A percentile compares a stretch with the other conserved stretches of the same genome.
Evolutionary conservation across 2,113 vertebrate genomes (phyloP).

Genomic region (Brachyhypopomus gauderio): DNA sequence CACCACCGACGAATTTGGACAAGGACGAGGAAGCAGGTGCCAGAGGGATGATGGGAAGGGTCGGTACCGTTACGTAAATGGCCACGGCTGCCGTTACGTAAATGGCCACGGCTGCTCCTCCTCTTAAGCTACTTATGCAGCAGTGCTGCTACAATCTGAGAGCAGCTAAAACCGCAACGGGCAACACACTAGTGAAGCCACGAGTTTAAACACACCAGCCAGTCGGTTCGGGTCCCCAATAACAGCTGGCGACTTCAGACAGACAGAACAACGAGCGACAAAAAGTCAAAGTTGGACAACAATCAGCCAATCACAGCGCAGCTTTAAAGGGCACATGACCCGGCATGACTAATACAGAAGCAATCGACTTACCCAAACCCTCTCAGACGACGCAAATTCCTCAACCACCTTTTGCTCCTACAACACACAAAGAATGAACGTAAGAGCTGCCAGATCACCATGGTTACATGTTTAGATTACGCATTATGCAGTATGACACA

Average conservation of each 20-base stretch:
- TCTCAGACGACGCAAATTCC: conserved; percentile 80
- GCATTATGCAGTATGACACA: no score
- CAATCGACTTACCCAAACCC: conserved; percentile 85
- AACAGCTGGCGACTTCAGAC: background rate
- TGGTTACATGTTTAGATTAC: background rate
- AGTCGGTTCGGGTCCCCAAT: background rate
- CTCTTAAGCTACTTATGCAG: no score
- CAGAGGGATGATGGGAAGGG: no score
- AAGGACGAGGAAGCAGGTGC: no score
- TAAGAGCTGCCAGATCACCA: background rate
- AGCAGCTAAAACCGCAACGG: no score
- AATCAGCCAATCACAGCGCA: conserved; percentile 17
- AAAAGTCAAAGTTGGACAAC: background rate
- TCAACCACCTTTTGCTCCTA: conserved; percentile 83
- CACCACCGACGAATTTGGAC: background rate
- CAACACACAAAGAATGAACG: conserved; percentile 70
- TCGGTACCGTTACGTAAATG: no score
- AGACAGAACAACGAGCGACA: background rate
- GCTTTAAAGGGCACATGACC: conserved; percentile 4
- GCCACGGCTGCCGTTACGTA: no score
- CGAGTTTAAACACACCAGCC: background rate
- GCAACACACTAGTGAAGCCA: no score
- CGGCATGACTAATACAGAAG: conserved; percentile 4
- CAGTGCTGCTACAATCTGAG: no score
- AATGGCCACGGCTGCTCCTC: no score